phyloP scores from a whole-genome alignment of 1,140 invertebrate species.

The Xylocopa sonorina region DNA sequence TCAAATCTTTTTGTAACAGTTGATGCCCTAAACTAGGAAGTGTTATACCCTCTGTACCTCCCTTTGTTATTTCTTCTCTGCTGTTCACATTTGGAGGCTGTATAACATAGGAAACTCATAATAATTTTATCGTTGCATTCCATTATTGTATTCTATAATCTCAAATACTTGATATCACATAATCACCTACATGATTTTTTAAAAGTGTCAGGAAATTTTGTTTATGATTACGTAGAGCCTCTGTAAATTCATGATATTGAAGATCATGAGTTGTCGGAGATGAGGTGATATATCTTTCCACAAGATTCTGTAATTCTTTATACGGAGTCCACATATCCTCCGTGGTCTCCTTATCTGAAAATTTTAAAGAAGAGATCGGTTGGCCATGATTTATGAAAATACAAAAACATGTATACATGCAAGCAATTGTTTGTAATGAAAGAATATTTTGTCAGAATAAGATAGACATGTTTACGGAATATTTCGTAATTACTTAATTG shows the following conservation, averaged over 20 bases:
- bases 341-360: conserved; percentile 80
- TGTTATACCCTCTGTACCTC: conserved; percentile 90
- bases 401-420: neutral
- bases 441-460: no score
- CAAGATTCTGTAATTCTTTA: conserved; percentile 89
- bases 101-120: neutral
- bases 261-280: conserved; percentile 84
- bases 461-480: no score
- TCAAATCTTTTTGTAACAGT: conserved; percentile 90
- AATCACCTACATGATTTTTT: conserved; percentile 91
- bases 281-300: conserved; percentile 86
- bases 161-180: conserved; percentile 21
- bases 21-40: conserved; percentile 89
- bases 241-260: conserved; percentile 90
- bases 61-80: conserved; percentile 90
- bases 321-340: conserved; percentile 94
- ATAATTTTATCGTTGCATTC: conserved; percentile 7
- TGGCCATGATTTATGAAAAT: neutral
- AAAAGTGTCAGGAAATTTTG: conserved; percentile 94
- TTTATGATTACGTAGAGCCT: conserved; percentile 89
- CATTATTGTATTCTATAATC: no score
- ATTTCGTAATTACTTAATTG: no score
- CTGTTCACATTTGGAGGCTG: conserved; percentile 90
- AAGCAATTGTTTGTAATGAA: no score
- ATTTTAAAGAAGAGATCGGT: neutral